Base-by-base conservation (phyloP, 2,888 invertebrate species). In the Ornithoptera alexandrae region DNA sequence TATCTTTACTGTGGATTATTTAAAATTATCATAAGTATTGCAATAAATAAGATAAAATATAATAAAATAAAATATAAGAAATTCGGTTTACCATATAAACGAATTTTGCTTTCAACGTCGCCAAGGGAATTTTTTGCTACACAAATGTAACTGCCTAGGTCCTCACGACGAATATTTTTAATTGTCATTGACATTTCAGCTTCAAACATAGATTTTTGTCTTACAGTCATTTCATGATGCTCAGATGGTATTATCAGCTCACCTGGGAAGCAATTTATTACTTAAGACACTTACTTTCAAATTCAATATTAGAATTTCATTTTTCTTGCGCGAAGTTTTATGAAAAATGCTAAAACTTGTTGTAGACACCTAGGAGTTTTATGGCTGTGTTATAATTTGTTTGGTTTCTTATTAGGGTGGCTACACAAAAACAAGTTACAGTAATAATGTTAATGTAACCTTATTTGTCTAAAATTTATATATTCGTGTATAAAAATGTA, bases 101-200 rank as follows among this genome's bases (percentile, higher is more conserved):
- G 94, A 82, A 98, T 97, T 88, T 95, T 97, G 93, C 97, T 97
- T 84, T 97, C 97, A 63, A 97, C 97, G 80, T 97, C 97, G 6
- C 97, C 97, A 5, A 97, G 93, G 1, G 96, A 96, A 84, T 97
- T 97, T 84, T 97, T 97, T 22, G 97, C 97, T 61, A 97, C 96
- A 85, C 97, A 98, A 67, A 95, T 94, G 87, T 97, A 98, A 66
- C 96, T 96, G 66, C 97, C 97, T 62, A 96, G 94, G 82, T 97
- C 97, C 72, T 95, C 95, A 74, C 94, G 93, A 72, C 96, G 95
- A 74, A 98, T 95, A 81, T 95, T 95, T 77, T 96, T 94, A 76
- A 98, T 96, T 67, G 95, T 96, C 89, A 97, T 94, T 42, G 95
- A 94, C 97, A 97, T 97, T 81, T 95, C 95, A 0, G 96, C 95